Evolutionary conservation across 1,140 invertebrate genomes (phyloP).

Genomic region (Caerostris extrusa): DNA sequence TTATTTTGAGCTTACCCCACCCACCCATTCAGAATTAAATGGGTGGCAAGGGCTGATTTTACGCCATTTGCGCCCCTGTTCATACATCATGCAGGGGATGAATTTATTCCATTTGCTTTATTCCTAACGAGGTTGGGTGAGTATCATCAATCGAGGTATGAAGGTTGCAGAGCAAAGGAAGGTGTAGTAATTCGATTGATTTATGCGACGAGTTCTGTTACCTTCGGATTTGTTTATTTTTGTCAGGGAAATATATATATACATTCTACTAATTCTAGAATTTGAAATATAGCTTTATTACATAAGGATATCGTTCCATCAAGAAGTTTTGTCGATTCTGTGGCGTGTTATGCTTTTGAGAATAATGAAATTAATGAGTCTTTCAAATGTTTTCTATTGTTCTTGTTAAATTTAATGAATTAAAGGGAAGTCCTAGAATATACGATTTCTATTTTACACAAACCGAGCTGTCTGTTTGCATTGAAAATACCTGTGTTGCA

Average conservation of each 20-base stretch:
- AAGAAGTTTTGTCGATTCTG: too few relatives aligned
- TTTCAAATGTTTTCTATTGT: too few relatives aligned
- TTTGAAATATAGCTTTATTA: too few relatives aligned
- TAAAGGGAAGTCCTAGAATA: too few relatives aligned
- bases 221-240: neutral
- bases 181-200: neutral
- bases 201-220: neutral
- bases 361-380: too few relatives aligned
- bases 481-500: too few relatives aligned
- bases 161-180: conserved; percentile 10
- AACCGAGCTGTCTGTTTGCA: too few relatives aligned
- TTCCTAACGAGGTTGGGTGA: conserved; percentile 29
- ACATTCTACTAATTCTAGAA: neutral
- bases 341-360: too few relatives aligned
- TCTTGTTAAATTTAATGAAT: too few relatives aligned
- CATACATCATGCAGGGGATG: conserved; percentile 43
- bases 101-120: conserved; percentile 57
- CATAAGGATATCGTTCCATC: too few relatives aligned
- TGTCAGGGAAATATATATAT: neutral
- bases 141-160: conserved; percentile 16
- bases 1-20: neutral
- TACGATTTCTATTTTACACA: too few relatives aligned
- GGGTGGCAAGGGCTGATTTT: conserved; percentile 8
- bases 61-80: conserved; percentile 1
- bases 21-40: neutral